Evolutionary conservation across 2,888 invertebrate species (phyloP), one percentile per base, ranked within the genome.

Genomic region (Clistopyga incitator): DNA sequence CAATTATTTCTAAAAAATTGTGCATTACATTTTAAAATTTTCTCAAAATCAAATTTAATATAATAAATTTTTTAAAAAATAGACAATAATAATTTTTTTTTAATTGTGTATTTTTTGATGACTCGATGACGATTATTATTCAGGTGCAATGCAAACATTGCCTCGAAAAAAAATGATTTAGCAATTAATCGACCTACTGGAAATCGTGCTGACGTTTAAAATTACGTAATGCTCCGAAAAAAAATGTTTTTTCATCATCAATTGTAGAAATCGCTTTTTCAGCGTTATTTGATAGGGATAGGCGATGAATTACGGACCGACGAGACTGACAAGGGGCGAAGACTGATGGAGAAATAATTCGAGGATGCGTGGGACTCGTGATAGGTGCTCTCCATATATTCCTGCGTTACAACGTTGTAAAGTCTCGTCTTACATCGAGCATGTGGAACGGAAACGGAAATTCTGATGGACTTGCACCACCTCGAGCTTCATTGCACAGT

Each of bases 261-360:
- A 47, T 47, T 47, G 56, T 61, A 59, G 59, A 47, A 59, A 74
- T 79, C 52, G 68, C 47, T 67, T 42, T 42, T 68, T 56, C 68
- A 61, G 68, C 68, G 75, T 67, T 75, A 74, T 80, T 74, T 68
- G 56, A 68, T 80, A 45, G 59, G 42, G 42, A 29, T 45, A 56
- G n/a, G 56, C 56, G 56, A 50, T 25, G 34, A 68, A 52, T 76
- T 25, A 45, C 25, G 23, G 38, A 18, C 52, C 42, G 45, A 50
- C 42, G 59, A 70, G 52, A 64, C 59, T 50, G 67, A 56, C 56
- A 59, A 23, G 72, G 47, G 67, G 67, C 68, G 79, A 80, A 74
- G 74, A 80, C 74, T 74, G 74, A 80, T 80, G 79, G 79, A 42
- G 74, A 80, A 80, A 74, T 80, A 80, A 80, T 74, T 80, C 67